These are phyloP conservation scores for Papilio polyxenes DNA, from an alignment of 1,140 invertebrate species.

Conservation along the genomic window DNA sequence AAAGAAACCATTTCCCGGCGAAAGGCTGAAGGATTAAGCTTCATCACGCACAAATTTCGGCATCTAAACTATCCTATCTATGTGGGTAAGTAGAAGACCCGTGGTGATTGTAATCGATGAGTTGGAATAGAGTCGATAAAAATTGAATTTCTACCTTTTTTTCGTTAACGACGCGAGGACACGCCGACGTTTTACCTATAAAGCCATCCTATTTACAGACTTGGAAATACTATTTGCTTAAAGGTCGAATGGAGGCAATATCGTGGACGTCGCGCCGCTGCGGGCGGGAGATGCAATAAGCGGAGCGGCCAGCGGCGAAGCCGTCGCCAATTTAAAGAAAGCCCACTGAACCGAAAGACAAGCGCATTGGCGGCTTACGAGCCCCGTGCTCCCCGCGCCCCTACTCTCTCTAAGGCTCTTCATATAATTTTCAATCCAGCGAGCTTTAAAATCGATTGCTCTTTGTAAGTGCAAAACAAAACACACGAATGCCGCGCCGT, in stretches of 20 bases:
- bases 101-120: slow-evolving; percentile 55
- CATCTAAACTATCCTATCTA: slow-evolving; percentile 37
- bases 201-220: slow-evolving; percentile 74
- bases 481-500: slow-evolving; percentile 51
- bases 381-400: slow-evolving; percentile 66
- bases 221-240: slow-evolving; percentile 78
- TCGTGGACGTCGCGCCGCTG: slow-evolving; percentile 76
- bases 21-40: slow-evolving; percentile 69
- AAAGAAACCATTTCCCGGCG: slow-evolving; percentile 67
- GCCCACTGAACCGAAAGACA: slow-evolving; percentile 81
- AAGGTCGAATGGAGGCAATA: slow-evolving; percentile 79
- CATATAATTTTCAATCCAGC: slow-evolving; percentile 81
- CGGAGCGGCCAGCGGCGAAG: slow-evolving; percentile 72
- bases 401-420: slow-evolving; percentile 70
- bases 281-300: slow-evolving; percentile 76
- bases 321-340: slow-evolving; percentile 82
- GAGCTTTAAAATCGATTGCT: slow-evolving; percentile 80
- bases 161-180: slow-evolving; percentile 54
- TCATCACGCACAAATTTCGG: slow-evolving; percentile 73
- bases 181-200: slow-evolving; percentile 70
- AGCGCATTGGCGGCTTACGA: slow-evolving; percentile 80
- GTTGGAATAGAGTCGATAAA: slow-evolving; percentile 55
- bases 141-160: slow-evolving; percentile 66
- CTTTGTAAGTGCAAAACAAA: slow-evolving; percentile 77
- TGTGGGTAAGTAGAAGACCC: slow-evolving; percentile 25